phyloP scores from a whole-genome alignment of 2,888 invertebrate genomes.

The Amblyjoppa fuscipennis region DNA sequence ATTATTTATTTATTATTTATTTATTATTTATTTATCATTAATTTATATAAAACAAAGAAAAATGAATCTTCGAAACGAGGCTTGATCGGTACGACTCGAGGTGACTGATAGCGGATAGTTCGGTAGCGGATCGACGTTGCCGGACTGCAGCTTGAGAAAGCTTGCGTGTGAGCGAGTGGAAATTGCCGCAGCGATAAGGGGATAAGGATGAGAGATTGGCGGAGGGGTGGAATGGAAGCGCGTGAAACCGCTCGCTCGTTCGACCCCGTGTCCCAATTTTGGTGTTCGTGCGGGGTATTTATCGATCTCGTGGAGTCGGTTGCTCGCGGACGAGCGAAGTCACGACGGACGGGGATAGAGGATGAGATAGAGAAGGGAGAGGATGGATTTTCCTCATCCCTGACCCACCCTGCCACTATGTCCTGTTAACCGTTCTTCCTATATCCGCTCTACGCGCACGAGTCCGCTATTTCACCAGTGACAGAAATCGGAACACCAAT shows the following conservation, averaged over 20 bases:
- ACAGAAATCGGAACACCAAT: constrained; percentile 58
- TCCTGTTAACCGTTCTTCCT: constrained; percentile 44
- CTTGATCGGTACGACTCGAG: background rate
- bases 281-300: constrained; percentile 45
- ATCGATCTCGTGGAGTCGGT: constrained; percentile 44
- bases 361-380: background rate
- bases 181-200: background rate
- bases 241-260: constrained; percentile 39
- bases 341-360: constrained; percentile 26
- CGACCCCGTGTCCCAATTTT: constrained; percentile 61
- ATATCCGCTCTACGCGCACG: constrained; percentile 41
- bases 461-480: constrained; percentile 52
- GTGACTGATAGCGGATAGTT: background rate
- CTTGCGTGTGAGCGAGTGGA: background rate
- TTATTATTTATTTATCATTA: too few species aligned
- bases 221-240: constrained; percentile 41
- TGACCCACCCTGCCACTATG: constrained; percentile 23
- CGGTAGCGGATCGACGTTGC: background rate
- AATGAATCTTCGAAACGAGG: background rate
- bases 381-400: constrained; percentile 27
- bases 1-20: too few species aligned
- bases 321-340: constrained; percentile 51
- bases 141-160: background rate
- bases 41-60: background rate
- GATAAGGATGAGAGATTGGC: constrained; percentile 34